Evolutionary conservation across 1,140 invertebrate genomes (phyloP), one percentile per base, ranked within the genome.

Genomic region (Antheraea pernyi): DNA sequence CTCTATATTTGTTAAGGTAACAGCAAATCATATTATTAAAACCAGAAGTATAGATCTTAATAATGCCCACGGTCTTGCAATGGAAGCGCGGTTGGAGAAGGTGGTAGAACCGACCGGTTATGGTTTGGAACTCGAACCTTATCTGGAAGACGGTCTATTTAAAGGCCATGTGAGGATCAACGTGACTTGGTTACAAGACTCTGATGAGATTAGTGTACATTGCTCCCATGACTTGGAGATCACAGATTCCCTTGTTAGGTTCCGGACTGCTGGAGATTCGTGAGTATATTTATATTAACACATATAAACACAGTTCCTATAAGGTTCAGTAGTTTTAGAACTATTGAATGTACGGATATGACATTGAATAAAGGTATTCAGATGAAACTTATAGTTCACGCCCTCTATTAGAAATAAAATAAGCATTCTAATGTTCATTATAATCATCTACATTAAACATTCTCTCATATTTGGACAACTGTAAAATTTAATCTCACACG

Each of bases 81-180:
- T 94, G 65, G 94, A 95, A 71, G 89, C 85, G 8, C 92, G 94
- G 22, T 83, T 95, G 39, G 93, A 94, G 2, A 90, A 91, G 36
- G 91, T 94, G 22, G 88, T 95, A 0, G 83, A 91, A n/a, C 95
- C 95, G 0, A 93, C 84, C 3, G 93, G 87, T 0, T 96, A 96
- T 75, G 86, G 92, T n/a, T 74, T 96, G 16, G 91, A 95, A 19
- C 78, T 96, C 11, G 93, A 95, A 67, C 95, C 95, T 0, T 94
- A 93, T 63, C 82, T 94, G 0, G 92, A 93, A 46, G 91, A 95
- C 60, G 91, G 91, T 0, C 85, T 92, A 3, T 96, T 95, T 76
- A 93, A 89, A 59, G 95, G 95, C 13, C 81, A 88, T 53, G 93
- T 96, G 0, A 92, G 89, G 68, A 95, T 96, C 58, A 94, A 95